phyloP scores from a whole-genome alignment of 2,113 vertebrate species.

The Typhlomys cinereus region DNA sequence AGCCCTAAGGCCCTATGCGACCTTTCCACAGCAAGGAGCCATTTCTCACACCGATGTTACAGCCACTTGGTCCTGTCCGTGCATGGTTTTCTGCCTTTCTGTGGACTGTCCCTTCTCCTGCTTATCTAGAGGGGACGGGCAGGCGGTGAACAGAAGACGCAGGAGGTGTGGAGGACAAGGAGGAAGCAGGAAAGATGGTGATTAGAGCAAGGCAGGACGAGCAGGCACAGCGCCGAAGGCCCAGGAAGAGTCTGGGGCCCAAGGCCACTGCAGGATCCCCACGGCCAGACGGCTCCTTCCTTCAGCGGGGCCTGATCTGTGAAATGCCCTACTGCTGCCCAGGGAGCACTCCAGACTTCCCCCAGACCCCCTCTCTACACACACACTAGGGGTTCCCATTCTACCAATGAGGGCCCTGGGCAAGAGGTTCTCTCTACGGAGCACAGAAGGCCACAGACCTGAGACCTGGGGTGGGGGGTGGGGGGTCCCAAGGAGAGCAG shows the following conservation, averaged over 20 bases:
- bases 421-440: background rate
- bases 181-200: background rate
- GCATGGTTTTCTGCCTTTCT: background rate
- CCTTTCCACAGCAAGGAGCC: background rate
- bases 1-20: background rate
- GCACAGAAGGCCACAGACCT: background rate
- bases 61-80: accelerated
- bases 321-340: background rate
- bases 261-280: too few species aligned
- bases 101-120: background rate
- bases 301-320: background rate
- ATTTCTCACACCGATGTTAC: accelerated
- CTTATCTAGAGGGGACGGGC: background rate
- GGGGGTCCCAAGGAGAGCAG: background rate
- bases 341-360: background rate
- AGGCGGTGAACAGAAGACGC: background rate
- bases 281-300: background rate
- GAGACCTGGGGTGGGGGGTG: too few species aligned
- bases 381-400: background rate
- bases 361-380: background rate
- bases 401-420: background rate
- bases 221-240: too few species aligned
- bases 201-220: background rate
- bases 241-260: background rate
- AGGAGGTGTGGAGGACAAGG: background rate